Evolutionary conservation across 1,140 invertebrate genomes (phyloP).

Genomic region (Sarcophaga bullata): DNA sequence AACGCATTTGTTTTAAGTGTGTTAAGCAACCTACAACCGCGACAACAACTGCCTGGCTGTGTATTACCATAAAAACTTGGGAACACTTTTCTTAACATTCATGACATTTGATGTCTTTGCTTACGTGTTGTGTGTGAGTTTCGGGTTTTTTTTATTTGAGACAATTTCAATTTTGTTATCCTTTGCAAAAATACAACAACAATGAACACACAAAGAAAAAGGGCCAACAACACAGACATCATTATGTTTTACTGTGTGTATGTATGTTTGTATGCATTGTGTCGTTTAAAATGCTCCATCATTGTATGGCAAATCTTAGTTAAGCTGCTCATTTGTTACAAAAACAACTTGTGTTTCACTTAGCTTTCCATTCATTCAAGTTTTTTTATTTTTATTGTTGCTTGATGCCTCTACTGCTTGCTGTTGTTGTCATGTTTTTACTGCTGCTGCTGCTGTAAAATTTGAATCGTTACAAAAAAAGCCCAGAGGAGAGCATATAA

Average conservation of each 20-base stretch:
- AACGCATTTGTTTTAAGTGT: constrained; percentile 18
- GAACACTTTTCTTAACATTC: background rate
- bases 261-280: background rate
- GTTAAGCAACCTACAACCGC: background rate
- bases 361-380: no score
- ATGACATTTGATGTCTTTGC: constrained; percentile 4
- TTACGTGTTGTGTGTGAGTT: background rate
- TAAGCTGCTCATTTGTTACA: constrained; percentile 16
- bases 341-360: background rate
- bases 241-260: no score
- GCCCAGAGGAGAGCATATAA: constrained; percentile 23
- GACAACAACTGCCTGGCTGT: background rate
- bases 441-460: background rate
- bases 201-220: no score
- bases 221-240: no score
- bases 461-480: constrained; percentile 6
- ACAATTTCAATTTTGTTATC: no score
- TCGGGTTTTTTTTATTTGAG: no score
- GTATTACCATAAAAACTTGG: background rate
- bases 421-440: background rate
- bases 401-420: no score
- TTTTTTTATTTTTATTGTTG: background rate
- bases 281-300: constrained; percentile 11
- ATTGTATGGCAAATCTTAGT: background rate
- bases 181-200: no score